Evolutionary conservation across 92 coral and sea anemone species (phyloP), one percentile per base, ranked within the genome.

Genomic region (Metridium senile): DNA sequence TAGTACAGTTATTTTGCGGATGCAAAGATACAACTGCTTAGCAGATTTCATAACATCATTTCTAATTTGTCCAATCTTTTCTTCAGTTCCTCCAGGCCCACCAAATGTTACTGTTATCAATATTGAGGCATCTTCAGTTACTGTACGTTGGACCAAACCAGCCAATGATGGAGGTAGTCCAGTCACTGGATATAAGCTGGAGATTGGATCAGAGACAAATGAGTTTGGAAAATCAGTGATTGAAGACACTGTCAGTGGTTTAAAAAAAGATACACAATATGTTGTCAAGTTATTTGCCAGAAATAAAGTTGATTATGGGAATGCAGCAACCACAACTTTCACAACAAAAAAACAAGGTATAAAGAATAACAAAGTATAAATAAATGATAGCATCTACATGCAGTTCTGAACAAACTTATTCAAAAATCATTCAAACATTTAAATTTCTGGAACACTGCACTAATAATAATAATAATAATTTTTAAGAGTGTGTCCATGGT

Each of bases 241-340:
- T 13, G 49, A 39, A 39, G 31, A 61, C 6, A 7, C 29, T 23
- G 13, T 61, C 29, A 11, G 28, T 23, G 32, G 30, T 2, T 29
- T 61, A 7, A 61, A 2, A 61, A 23, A 61, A 9, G 23, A 61
- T 26, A 8, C 2, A 23, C 2, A 61, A 29, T 61, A 61, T 27
- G 19, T 2, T 23, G 66, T 61, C 33, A 61, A 16, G 20, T 16
- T 63, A 63, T 63, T 27, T 31, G 69, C 69, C 39, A 31, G 45
- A 28, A 63, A 63, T 63, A 31, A 27, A 27, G 69, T 63, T 28
- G 69, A 21, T 18, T 63, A 28, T 63, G 69, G 69, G 16, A 63
- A 63, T 63, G 69, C 69, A 8, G 1, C 69, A 11, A 63, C 20
- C 28, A 31, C 2, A 1, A 11, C 31, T 2, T 11, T 63, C 3